phyloP scores from a whole-genome alignment of 2,113 vertebrate genomes.

The Phylloscopus trochiloides region DNA sequence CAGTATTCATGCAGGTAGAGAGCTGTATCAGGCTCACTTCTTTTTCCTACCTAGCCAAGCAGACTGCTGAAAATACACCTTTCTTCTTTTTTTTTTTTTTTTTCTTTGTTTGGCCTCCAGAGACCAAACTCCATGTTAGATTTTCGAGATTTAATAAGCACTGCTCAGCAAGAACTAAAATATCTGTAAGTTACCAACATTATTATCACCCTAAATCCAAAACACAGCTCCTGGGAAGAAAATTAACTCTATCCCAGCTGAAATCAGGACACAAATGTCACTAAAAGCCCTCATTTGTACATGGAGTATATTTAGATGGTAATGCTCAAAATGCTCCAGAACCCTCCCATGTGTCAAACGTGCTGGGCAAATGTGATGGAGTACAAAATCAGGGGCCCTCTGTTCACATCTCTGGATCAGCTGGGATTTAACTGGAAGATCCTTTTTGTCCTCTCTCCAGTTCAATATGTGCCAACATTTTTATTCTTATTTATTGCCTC shows the following conservation, averaged over 20 bases:
- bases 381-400: not conserved
- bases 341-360: fast-evolving
- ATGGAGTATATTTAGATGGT: not conserved
- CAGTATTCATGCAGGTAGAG: not conserved
- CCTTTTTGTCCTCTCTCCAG: not conserved
- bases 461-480: not conserved
- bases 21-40: not conserved
- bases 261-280: not conserved
- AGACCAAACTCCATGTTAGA: not conserved
- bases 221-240: not conserved
- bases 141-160: not conserved
- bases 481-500: not conserved
- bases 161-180: not conserved
- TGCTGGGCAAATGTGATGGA: not conserved
- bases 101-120: not conserved
- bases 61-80: not conserved
- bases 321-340: not conserved
- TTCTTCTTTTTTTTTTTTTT: not conserved
- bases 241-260: not conserved
- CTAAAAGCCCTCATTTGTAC: not conserved
- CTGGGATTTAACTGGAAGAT: not conserved
- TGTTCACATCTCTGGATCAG: not conserved
- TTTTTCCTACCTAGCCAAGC: not conserved
- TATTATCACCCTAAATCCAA: not conserved
- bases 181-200: not conserved